These are phyloP conservation scores for Melopsittacus undulatus DNA, from an alignment of 2,797 vertebrate species.

Conservation along the genomic window DNA sequence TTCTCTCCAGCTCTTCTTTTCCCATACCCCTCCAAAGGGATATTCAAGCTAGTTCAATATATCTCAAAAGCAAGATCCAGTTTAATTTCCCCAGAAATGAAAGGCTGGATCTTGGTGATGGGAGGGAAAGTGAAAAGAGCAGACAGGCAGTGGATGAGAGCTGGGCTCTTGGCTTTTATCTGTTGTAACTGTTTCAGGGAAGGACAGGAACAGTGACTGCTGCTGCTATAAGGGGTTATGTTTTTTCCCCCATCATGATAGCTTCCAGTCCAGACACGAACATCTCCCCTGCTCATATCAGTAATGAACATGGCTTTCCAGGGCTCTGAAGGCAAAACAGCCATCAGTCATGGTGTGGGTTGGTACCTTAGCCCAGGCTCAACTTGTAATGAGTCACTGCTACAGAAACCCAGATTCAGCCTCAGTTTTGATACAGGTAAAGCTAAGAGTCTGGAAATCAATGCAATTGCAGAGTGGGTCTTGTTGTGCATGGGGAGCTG, in stretches of 20 bases:
- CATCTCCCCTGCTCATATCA: neutral
- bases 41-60: neutral
- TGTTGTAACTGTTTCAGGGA: neutral
- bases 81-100: neutral
- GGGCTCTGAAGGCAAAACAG: neutral
- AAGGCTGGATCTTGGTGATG: accelerated
- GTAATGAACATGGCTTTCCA: neutral
- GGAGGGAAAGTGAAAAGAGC: neutral
- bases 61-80: neutral
- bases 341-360: no score
- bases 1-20: neutral
- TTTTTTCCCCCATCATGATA: accelerated
- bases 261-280: neutral
- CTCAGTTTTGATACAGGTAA: neutral
- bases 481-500: neutral
- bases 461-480: neutral
- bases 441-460: neutral
- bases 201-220: neutral
- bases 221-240: neutral
- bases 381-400: neutral
- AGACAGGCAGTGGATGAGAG: accelerated
- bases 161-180: neutral
- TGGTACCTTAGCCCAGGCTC: neutral
- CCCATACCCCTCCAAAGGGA: neutral
- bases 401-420: neutral